Conservation (phyloP, 37 sponge, comb jelly and placozoan genomes). For the Halisarca cf. caerulea region DNA sequence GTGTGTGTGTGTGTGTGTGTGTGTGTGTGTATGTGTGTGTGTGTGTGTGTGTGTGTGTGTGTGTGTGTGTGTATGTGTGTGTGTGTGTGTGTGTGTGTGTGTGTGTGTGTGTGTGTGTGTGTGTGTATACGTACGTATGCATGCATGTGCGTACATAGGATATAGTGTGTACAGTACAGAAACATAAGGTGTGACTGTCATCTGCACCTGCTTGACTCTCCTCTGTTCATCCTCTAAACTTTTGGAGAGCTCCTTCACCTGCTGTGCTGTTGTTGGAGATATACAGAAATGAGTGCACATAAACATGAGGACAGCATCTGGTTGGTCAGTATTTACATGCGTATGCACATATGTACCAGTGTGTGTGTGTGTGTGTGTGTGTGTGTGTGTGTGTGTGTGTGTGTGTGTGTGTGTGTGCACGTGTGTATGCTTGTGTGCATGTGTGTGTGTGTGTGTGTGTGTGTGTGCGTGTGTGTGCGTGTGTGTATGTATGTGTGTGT, state of each 20-base stretch:
- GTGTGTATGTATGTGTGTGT: too few species aligned
- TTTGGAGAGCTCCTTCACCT: slow-evolving; percentile 3
- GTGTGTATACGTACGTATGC: background rate
- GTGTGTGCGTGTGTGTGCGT: too few species aligned
- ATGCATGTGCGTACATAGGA: background rate
- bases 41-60: too few species aligned
- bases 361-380: too few species aligned
- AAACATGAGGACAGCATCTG: background rate
- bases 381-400: too few species aligned
- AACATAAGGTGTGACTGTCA: background rate
- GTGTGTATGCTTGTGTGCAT: too few species aligned
- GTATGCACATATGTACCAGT: slow-evolving; percentile 4
- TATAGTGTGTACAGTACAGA: background rate
- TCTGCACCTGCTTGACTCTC: slow-evolving; percentile 34
- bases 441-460: too few species aligned
- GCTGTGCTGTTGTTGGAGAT: slow-evolving; percentile 29
- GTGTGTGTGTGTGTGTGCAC: too few species aligned
- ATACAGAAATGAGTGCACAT: background rate
- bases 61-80: too few species aligned
- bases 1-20: too few species aligned
- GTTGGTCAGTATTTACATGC: background rate
- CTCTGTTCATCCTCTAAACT: slow-evolving; percentile 55
- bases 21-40: too few species aligned
- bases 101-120: background rate
- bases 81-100: too few species aligned